These are phyloP conservation scores for Furnarius figulus DNA, from an alignment of 2,113 vertebrate genomes.

Conservation along the genomic window DNA sequence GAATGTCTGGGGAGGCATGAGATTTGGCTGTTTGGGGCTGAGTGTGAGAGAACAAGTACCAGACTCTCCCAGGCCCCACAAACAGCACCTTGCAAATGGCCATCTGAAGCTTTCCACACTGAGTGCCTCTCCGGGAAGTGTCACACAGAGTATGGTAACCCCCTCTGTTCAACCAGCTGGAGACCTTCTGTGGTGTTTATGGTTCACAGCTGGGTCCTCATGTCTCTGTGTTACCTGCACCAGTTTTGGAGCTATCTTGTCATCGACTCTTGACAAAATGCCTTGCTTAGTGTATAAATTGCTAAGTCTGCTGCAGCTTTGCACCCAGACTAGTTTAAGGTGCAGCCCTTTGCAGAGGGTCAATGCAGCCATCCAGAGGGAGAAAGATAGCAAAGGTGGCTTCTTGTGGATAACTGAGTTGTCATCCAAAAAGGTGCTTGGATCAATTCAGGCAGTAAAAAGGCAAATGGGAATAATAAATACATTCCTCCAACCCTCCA, in stretches of 20 bases:
- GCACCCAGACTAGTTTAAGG: not conserved
- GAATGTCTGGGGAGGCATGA: constrained; percentile 27
- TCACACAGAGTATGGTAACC: not conserved
- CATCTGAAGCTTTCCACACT: not conserved
- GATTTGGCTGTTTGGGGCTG: not conserved
- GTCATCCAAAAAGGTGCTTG: not conserved
- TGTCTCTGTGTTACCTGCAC: not conserved
- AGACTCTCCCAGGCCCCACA: constrained; percentile 20
- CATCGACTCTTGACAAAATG: not conserved
- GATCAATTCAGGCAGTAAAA: not conserved
- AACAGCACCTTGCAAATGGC: constrained; percentile 5
- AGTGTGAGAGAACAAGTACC: constrained; percentile 57
- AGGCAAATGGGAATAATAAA: not conserved
- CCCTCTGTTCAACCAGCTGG: not conserved
- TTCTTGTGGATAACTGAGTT: not conserved
- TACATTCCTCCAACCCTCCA: not conserved
- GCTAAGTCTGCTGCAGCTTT: not conserved
- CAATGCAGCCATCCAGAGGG: not conserved
- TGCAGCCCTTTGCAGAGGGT: not conserved
- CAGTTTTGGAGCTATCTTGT: not conserved
- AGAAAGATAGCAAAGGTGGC: not conserved
- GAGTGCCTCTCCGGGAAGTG: not conserved
- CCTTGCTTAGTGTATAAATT: not conserved
- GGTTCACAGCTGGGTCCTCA: not conserved
- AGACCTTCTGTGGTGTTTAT: not conserved